Percentiles rank a stretch among this genome's conserved stretches.
Evolutionary conservation across 1,140 invertebrate genomes (phyloP).

Genomic region (Helicorthomorpha holstii): DNA sequence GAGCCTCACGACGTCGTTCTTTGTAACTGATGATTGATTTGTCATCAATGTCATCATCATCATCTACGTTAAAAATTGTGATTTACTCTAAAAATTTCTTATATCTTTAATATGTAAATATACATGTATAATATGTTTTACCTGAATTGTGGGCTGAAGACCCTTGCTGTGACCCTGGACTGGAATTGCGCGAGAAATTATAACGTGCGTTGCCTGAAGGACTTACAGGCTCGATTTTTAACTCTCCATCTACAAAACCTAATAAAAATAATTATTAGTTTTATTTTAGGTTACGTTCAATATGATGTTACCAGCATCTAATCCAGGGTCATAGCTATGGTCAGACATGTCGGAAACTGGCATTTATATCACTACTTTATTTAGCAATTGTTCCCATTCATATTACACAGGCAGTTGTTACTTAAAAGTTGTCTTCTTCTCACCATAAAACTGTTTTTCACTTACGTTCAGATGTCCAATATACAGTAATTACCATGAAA

Average conservation of each 20-base stretch:
- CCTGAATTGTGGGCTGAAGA: slow-evolving; percentile 73
- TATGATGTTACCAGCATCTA: background rate
- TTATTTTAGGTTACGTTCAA: too few relatives aligned
- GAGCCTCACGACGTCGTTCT: slow-evolving; percentile 79
- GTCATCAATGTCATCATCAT: slow-evolving; percentile 79
- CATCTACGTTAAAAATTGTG: slow-evolving; percentile 25
- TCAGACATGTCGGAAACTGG: background rate
- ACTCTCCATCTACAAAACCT: slow-evolving; percentile 24
- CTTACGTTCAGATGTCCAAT: too few relatives aligned
- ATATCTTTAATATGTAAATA: slow-evolving; percentile 3
- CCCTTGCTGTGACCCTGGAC: slow-evolving; percentile 63
- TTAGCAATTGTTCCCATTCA: too few relatives aligned
- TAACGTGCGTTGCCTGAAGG: slow-evolving; percentile 38
- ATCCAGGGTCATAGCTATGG: background rate
- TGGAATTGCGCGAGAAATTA: slow-evolving; percentile 61
- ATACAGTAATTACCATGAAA: too few relatives aligned
- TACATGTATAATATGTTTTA: slow-evolving; percentile 20
- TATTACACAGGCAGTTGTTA: too few relatives aligned
- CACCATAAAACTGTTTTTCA: too few relatives aligned
- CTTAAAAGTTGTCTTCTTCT: too few relatives aligned
- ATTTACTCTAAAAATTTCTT: background rate
- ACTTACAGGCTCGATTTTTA: slow-evolving; percentile 43
- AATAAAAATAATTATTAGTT: background rate
- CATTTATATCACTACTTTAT: too few relatives aligned
- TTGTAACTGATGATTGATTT: slow-evolving; percentile 75